Evolutionary conservation across 2,797 vertebrate genomes (phyloP), one percentile per base, ranked within the genome.

Genomic region (Gallirallus australis): DNA sequence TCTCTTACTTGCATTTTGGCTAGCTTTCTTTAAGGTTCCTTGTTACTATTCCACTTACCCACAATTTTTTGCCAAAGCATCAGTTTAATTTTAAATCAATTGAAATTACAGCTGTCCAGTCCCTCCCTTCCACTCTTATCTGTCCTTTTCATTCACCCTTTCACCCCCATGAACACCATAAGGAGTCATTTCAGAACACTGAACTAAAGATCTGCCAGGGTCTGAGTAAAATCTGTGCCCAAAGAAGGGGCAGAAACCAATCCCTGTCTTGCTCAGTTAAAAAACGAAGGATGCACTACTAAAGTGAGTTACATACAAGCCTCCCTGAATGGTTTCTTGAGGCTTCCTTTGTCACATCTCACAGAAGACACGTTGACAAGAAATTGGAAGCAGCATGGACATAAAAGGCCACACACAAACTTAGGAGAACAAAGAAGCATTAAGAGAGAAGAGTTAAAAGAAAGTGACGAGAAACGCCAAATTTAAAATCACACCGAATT

Each of bases 391-490:
- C 40, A 85, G 48, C 0, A 60, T 8, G 5, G 11, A 65, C 31
- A 72, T 16, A 71, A 61, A 94, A 82, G 13, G 10, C 7, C 35
- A 30, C 17, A 27, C 1, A 16, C 2, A 72, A 83, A 52, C 48
- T 54, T 25, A n/a, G 2, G 25, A 45, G 1, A 2, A 52, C 4
- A 42, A 40, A 60, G 15, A 68, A 53, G 45, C 1, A 5, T n/a
- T 54, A 60, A 24, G 11, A 72, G 8, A 24, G 11, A 56, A 61
- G 6, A 6, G 11, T n/a, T 68, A 33, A 39, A 68, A 31, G 25
- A 7, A 45, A 69, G 19, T 1, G 23, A 28, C 39, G 40, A 64
- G 31, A 83, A 50, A 50, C 7, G 8, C 4, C 30, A 63, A 45
- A 60, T 86, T 1, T 71, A n/a, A 68, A 53, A 33, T 15, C 40